A percentile compares a stretch with the other conserved stretches of the same genome.
Evolutionary conservation across 2,113 vertebrate species (phyloP).

Genomic region (Panurus biarmicus): DNA sequence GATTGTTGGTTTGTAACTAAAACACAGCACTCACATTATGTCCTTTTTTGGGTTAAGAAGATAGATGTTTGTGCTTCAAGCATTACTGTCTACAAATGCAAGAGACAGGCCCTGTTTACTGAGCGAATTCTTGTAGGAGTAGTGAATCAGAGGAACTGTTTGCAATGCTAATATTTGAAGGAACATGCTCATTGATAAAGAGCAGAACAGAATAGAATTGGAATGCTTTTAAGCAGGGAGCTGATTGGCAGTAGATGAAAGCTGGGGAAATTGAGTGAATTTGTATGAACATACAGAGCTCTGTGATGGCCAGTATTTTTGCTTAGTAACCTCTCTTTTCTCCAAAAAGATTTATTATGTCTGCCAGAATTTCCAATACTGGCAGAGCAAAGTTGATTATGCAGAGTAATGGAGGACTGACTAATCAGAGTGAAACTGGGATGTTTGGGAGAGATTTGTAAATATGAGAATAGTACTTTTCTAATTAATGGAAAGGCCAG

Average conservation of each 20-base stretch:
- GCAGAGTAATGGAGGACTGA: not conserved
- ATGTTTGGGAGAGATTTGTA: not conserved
- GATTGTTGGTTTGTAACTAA: not conserved
- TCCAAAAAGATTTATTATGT: not conserved
- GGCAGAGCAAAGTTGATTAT: not conserved
- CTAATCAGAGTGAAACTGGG: not conserved
- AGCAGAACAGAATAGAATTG: not conserved
- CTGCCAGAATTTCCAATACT: not conserved
- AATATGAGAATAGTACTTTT: not conserved
- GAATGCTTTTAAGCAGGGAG: not conserved
- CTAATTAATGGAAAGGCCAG: not conserved
- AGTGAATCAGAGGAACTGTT: not conserved
- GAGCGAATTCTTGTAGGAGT: not conserved
- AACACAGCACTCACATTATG: not conserved
- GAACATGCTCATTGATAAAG: constrained; percentile 1
- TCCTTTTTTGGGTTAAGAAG: constrained; percentile 21
- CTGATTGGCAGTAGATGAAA: not conserved
- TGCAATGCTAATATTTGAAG: constrained; percentile 16
- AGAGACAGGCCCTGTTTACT: not conserved
- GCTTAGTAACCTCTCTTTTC: not conserved
- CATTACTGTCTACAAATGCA: not conserved
- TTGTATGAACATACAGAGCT: not conserved
- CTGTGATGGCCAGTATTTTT: not conserved
- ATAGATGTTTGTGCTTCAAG: not conserved
- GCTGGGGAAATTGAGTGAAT: not conserved